Percentiles rank a stretch among this genome's conserved stretches.
phyloP scores from a whole-genome alignment of 2,888 invertebrate species.

The Cerceris ruficornis region DNA sequence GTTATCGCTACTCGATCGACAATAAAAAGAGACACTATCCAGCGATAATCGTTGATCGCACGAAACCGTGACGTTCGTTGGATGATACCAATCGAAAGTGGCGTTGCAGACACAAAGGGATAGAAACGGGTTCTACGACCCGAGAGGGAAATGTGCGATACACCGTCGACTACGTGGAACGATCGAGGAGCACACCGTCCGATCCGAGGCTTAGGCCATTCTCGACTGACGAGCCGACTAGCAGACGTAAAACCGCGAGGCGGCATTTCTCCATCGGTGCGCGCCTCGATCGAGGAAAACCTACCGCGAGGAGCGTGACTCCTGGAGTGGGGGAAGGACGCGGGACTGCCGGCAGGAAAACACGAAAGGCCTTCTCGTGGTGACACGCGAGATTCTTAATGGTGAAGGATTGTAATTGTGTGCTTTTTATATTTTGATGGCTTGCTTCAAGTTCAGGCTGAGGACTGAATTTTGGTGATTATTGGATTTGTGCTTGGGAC shows the following conservation, averaged over 20 bases:
- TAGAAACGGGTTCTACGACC: no score
- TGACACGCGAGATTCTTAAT: constrained; percentile 37
- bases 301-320: no score
- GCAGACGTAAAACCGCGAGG: constrained; percentile 33
- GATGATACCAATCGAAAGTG: no score
- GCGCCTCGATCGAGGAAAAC: constrained; percentile 40
- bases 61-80: no score
- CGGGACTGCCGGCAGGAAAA: constrained; percentile 11
- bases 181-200: constrained; percentile 39
- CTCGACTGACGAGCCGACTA: constrained; percentile 67
- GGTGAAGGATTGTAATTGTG: neutral
- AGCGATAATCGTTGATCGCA: no score
- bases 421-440: neutral
- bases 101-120: no score
- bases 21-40: no score
- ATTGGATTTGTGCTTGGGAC: no score
- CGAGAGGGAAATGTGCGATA: constrained; percentile 11
- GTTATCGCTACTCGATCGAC: no score
- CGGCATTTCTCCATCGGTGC: constrained; percentile 49
- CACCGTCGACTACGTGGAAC: neutral
- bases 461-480: no score
- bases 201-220: constrained; percentile 66
- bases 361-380: constrained; percentile 16
- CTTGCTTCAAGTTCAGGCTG: no score
- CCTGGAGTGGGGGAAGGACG: constrained; percentile 6